These are phyloP conservation scores for Aradus depressus DNA, from an alignment of 2,888 invertebrate genomes.

Conservation along the genomic window DNA sequence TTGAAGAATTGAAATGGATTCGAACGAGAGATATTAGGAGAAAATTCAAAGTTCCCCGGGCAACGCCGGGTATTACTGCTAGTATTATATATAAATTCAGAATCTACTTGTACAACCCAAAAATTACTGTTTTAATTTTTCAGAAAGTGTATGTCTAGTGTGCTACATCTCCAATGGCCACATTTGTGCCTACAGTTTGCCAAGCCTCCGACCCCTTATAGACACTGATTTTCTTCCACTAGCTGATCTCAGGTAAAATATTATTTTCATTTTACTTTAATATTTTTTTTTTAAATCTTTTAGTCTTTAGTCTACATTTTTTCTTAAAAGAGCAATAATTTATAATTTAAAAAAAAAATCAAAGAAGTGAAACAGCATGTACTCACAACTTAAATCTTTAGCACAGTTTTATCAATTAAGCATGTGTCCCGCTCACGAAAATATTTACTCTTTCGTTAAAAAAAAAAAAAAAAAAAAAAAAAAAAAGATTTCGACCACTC, in stretches of 20 bases:
- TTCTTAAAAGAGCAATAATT: background rate
- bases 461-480: background rate
- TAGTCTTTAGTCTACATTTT: background rate
- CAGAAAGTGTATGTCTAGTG: conserved; percentile 89
- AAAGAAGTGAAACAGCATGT: conserved; percentile 13
- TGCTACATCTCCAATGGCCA: conserved; percentile 92
- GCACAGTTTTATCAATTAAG: conserved; percentile 7
- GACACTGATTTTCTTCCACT: conserved; percentile 91
- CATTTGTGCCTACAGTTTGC: conserved; percentile 86
- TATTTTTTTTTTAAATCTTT: conserved; percentile 2
- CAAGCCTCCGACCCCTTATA: conserved; percentile 83
- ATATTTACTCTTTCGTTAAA: background rate
- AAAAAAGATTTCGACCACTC: conserved; percentile 19
- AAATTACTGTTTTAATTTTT: conserved; percentile 34
- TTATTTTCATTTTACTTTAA: background rate
- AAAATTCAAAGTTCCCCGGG: too few relatives aligned
- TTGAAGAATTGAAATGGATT: too few relatives aligned
- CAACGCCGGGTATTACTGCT: too few relatives aligned
- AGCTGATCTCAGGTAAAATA: conserved; percentile 76
- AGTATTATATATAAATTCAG: too few relatives aligned
- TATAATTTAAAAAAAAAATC: background rate
- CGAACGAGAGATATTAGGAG: too few relatives aligned
- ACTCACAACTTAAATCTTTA: conserved; percentile 16
- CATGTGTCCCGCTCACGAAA: background rate
- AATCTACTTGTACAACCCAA: too few relatives aligned